These are phyloP conservation scores for Panthera leo DNA, from an alignment of 2,113 vertebrate species.

Conservation along the genomic window DNA sequence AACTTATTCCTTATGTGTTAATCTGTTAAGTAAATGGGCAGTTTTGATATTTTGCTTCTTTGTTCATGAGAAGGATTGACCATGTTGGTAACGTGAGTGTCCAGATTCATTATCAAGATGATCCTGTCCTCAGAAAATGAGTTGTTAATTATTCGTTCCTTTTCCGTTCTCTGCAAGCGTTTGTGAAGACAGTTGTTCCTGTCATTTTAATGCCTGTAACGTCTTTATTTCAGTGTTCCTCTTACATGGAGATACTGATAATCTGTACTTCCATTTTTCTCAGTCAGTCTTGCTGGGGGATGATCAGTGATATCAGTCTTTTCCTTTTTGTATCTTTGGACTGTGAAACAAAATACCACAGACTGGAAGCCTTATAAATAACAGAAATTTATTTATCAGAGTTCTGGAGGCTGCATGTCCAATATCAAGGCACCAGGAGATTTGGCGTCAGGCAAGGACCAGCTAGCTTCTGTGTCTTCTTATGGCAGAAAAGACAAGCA, in stretches of 20 bases:
- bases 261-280: neutral
- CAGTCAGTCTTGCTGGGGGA: neutral
- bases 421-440: neutral
- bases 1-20: neutral
- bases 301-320: neutral
- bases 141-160: neutral
- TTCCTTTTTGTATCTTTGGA: neutral
- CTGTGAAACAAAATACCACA: neutral
- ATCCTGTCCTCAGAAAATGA: neutral
- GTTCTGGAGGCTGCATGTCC: neutral
- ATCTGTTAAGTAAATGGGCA: neutral
- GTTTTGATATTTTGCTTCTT: neutral
- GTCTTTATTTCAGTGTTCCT: neutral
- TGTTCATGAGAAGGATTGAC: neutral
- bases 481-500: neutral
- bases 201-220: neutral
- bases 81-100: neutral
- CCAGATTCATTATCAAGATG: neutral
- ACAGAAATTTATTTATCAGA: neutral
- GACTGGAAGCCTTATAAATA: neutral
- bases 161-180: neutral
- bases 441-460: neutral
- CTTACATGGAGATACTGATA: neutral
- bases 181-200: neutral
- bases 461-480: neutral